Evolutionary conservation across 2,888 invertebrate genomes (phyloP).

Genomic region (Julus scanicus): DNA sequence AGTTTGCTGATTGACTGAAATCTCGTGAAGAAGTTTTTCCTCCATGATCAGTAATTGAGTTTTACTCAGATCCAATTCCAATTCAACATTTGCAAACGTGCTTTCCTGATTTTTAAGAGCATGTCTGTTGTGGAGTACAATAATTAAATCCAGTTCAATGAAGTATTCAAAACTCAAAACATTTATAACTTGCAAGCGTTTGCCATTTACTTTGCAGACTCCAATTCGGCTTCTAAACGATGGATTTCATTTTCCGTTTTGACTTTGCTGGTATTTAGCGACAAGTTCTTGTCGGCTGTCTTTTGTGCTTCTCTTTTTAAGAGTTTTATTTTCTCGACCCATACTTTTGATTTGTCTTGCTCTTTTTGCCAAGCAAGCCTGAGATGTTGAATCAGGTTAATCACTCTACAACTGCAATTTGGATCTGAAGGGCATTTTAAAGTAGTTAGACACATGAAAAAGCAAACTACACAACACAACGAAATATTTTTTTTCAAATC

Average conservation of each 20-base stretch:
- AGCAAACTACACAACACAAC: too few species aligned
- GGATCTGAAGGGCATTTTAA: neutral
- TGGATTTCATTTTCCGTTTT: neutral
- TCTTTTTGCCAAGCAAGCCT: slow-evolving; percentile 45
- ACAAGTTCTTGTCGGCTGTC: neutral
- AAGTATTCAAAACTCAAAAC: neutral
- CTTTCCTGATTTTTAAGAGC: neutral
- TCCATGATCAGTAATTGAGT: slow-evolving; percentile 1
- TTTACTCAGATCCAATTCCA: slow-evolving; percentile 21
- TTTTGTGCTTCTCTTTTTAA: slow-evolving; percentile 1
- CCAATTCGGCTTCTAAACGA: neutral
- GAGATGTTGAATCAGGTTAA: slow-evolving; percentile 25
- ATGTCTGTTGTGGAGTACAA: slow-evolving; percentile 1
- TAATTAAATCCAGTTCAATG: neutral
- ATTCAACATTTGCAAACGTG: neutral
- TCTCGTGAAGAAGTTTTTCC: neutral
- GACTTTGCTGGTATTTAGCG: neutral
- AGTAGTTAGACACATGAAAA: neutral
- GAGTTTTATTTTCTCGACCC: neutral
- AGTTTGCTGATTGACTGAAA: neutral
- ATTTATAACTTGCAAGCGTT: neutral
- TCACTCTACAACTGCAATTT: neutral
- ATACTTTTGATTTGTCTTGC: slow-evolving; percentile 1
- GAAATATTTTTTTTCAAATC: too few species aligned
- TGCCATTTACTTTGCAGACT: slow-evolving; percentile 15